These are phyloP conservation scores for Amiota communis DNA, from an alignment of 2,888 invertebrate genomes.

Conservation along the genomic window DNA sequence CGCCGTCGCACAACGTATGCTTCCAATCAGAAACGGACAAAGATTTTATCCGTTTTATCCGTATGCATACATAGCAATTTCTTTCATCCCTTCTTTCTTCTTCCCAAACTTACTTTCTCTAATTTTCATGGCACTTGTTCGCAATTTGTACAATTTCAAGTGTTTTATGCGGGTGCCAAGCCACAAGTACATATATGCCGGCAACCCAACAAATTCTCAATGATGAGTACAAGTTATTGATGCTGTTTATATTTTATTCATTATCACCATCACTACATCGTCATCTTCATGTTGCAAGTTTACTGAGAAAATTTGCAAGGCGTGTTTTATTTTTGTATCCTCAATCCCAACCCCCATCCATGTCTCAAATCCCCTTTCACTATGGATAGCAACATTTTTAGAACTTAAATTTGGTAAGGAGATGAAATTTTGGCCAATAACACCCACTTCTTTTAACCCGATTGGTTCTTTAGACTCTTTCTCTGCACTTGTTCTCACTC, in stretches of 20 bases:
- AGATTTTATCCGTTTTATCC: slow-evolving; percentile 17
- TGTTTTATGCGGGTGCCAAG: slow-evolving; percentile 61
- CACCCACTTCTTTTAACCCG: slow-evolving; percentile 40
- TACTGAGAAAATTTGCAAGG: slow-evolving; percentile 73
- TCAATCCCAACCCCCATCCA: not conserved
- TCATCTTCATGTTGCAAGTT: slow-evolving; percentile 49
- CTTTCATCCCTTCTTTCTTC: slow-evolving; percentile 21
- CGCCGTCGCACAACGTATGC: slow-evolving; percentile 23
- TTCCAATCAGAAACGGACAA: slow-evolving; percentile 52
- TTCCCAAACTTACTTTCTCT: slow-evolving; percentile 23
- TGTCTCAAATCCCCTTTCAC: slow-evolving; percentile 1
- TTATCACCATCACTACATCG: slow-evolving; percentile 41
- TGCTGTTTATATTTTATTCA: slow-evolving; percentile 12
- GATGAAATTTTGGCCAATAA: no score
- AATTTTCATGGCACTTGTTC: slow-evolving; percentile 36
- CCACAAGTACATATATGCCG: slow-evolving; percentile 53
- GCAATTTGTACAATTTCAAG: slow-evolving; percentile 60
- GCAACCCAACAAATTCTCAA: not conserved
- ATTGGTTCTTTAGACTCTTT: slow-evolving; percentile 42
- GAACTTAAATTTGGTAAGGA: not conserved
- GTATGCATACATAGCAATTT: not conserved
- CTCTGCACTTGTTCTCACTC: slow-evolving; percentile 15
- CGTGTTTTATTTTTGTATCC: slow-evolving; percentile 52
- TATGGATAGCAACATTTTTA: slow-evolving; percentile 29
- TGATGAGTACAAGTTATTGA: slow-evolving; percentile 10